A percentile compares a stretch with the other conserved stretches of the same genome.
Conservation (phyloP, 1,140 invertebrate species). For the Papilio dardanus region DNA sequence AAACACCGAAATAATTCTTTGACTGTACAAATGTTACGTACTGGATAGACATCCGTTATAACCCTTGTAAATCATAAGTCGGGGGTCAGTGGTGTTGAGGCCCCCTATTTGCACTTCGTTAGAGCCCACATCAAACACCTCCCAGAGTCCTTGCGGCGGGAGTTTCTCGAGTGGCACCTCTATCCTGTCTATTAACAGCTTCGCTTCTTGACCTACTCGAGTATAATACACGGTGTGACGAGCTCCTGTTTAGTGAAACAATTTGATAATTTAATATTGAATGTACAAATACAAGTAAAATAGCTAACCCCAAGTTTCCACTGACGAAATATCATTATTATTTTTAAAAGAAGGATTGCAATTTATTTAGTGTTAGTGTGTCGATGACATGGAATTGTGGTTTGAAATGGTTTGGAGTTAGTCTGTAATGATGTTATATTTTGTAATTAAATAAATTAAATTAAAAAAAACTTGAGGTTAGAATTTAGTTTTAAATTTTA, state of each 20-base stretch:
- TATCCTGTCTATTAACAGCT: conserved; percentile 89
- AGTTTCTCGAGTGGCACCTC: conserved; percentile 87
- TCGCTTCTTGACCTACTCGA: conserved; percentile 87
- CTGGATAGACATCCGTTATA: conserved; percentile 95
- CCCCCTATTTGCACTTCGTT: conserved; percentile 94
- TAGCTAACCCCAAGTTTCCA: not conserved
- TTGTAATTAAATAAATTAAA: not conserved
- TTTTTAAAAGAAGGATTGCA: too few relatives aligned
- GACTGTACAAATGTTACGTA: conserved; percentile 78
- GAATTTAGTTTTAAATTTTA: conserved; percentile 42
- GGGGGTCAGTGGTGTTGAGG: conserved; percentile 90
- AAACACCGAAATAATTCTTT: too few relatives aligned
- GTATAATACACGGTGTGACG: conserved; percentile 94
- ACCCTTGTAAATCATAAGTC: conserved; percentile 90
- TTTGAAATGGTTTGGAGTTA: too few relatives aligned
- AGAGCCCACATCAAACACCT: conserved; percentile 85
- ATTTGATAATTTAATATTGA: not conserved
- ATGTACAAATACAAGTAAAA: not conserved
- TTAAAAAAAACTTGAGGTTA: not conserved
- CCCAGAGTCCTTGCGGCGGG: conserved; percentile 85
- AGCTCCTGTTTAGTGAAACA: conserved; percentile 79
- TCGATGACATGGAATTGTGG: too few relatives aligned
- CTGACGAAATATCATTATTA: not conserved
- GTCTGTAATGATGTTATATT: too few relatives aligned
- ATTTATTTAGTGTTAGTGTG: too few relatives aligned